Conservation (phyloP, 2,888 invertebrate genomes). For the Dasysyrphus albostriatus region DNA sequence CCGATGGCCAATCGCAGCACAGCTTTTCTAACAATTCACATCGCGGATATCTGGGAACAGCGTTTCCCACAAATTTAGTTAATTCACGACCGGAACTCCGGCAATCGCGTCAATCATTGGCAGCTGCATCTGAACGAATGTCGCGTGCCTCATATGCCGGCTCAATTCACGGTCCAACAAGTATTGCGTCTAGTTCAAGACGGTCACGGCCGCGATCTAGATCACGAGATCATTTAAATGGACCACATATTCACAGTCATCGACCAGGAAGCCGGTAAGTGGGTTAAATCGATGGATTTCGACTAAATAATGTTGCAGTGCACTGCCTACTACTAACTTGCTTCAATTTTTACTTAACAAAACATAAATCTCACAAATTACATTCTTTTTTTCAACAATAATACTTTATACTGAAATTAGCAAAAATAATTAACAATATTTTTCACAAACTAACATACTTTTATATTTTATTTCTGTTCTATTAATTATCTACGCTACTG, state of each 20-base stretch:
- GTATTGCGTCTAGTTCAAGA: conserved; percentile 87
- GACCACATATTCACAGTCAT: conserved; percentile 84
- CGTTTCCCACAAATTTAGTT: conserved; percentile 90
- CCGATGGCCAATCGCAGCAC: conserved; percentile 95
- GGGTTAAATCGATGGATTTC: conserved; percentile 74
- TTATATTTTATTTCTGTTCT: conserved; percentile 72
- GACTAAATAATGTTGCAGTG: conserved; percentile 28
- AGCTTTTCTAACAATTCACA: conserved; percentile 93
- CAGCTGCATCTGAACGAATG: conserved; percentile 92
- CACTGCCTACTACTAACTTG: conserved; percentile 34
- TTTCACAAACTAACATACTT: conserved; percentile 75
- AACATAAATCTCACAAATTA: conserved; percentile 36
- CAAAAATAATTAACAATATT: conserved; percentile 64
- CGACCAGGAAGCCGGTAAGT: conserved; percentile 91
- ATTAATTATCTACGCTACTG: conserved; percentile 67
- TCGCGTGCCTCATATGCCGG: conserved; percentile 90
- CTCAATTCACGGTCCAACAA: conserved; percentile 86
- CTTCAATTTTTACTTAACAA: conserved; percentile 19
- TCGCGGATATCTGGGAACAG: conserved; percentile 88
- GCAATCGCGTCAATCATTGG: conserved; percentile 93
- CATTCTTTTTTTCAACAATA: neutral
- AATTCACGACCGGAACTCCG: conserved; percentile 92
- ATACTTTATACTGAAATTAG: conserved; percentile 9
- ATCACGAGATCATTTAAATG: conserved; percentile 87
- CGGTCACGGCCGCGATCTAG: conserved; percentile 91